Evolutionary conservation across 2,113 vertebrate species (phyloP).

Genomic region (Dipodomys stephensi): DNA sequence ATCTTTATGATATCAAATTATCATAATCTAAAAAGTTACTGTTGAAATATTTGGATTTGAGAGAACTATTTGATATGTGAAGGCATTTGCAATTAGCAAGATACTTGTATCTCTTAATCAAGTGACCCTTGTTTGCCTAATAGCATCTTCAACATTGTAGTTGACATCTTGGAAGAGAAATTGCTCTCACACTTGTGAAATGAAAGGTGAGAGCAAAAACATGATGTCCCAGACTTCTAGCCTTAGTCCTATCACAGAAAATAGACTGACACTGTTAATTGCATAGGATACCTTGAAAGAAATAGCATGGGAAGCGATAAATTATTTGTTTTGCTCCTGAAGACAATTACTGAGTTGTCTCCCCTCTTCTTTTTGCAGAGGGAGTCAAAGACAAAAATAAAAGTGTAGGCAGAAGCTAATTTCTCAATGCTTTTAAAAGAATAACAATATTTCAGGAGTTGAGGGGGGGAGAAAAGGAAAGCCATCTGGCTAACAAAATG

Average conservation of each 20-base stretch:
- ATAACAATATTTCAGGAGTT: background rate
- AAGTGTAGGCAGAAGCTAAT: background rate
- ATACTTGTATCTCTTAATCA: background rate
- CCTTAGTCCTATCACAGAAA: background rate
- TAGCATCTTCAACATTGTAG: background rate
- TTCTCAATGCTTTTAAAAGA: background rate
- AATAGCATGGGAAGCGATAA: background rate
- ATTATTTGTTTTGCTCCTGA: background rate
- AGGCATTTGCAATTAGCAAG: background rate
- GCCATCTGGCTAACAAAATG: background rate
- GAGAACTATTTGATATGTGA: background rate
- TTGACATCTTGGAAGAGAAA: background rate
- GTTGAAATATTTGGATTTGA: background rate
- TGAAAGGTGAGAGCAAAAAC: background rate
- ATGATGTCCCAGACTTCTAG: background rate
- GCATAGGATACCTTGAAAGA: background rate
- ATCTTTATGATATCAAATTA: background rate
- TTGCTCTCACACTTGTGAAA: fast-evolving
- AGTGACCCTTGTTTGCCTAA: background rate
- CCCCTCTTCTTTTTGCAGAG: background rate
- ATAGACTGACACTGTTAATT: background rate
- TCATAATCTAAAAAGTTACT: background rate
- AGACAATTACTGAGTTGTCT: background rate
- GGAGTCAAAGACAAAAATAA: background rate
- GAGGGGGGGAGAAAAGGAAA: background rate